These are phyloP conservation scores for Pipa parva DNA, from an alignment of 2,113 vertebrate genomes.

Conservation along the genomic window DNA sequence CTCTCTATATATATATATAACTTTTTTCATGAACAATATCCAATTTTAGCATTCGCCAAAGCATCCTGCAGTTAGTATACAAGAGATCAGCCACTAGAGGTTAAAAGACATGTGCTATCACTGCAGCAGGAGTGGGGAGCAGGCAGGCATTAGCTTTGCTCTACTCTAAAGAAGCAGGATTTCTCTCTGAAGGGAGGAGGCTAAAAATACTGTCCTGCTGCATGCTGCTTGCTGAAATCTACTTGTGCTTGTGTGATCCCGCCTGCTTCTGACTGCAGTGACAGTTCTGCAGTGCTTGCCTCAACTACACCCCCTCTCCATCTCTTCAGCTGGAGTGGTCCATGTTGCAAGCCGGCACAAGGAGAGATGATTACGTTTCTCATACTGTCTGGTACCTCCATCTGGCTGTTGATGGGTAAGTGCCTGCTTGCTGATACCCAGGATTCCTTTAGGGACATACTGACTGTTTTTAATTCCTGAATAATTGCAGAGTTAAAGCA, in stretches of 20 bases:
- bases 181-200: slow-evolving; percentile 20
- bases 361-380: slow-evolving; percentile 67
- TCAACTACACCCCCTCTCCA: background rate
- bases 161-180: slow-evolving; percentile 16
- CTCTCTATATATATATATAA: too few species aligned
- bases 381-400: slow-evolving; percentile 62
- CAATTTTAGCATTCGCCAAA: background rate
- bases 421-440: background rate
- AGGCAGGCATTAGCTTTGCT: slow-evolving; percentile 14
- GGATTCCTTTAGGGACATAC: background rate
- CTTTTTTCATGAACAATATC: too few species aligned
- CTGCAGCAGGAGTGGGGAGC: slow-evolving; percentile 21
- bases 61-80: background rate
- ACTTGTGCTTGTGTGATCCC: slow-evolving; percentile 15
- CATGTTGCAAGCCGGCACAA: slow-evolving; percentile 43
- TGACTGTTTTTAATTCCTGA: too few species aligned
- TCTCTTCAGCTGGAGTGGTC: slow-evolving; percentile 34
- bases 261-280: slow-evolving; percentile 46
- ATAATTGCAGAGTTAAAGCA: too few species aligned
- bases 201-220: slow-evolving; percentile 41
- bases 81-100: background rate
- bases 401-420: slow-evolving; percentile 69
- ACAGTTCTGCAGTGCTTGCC: slow-evolving; percentile 39
- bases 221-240: background rate
- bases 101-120: slow-evolving; percentile 25